A percentile compares a stretch with the other conserved stretches of the same genome.
These are phyloP conservation scores for Pholis gunnellus DNA, from an alignment of 2,113 vertebrate genomes.

Conservation along the genomic window DNA sequence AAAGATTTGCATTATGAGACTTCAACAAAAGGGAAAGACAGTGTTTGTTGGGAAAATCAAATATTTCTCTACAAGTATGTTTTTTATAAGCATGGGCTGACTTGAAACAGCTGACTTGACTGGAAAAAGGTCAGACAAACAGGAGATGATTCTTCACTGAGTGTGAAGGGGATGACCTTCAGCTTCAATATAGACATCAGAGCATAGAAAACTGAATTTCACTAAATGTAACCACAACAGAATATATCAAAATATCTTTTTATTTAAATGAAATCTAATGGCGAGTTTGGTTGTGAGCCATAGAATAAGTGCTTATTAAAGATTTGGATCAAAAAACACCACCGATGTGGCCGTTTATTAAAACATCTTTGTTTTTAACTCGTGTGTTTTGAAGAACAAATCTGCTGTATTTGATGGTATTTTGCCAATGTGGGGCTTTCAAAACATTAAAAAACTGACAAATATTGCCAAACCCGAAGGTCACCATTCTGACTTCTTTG, in stretches of 20 bases:
- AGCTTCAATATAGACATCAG: slow-evolving; percentile 6
- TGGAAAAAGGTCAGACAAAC: neutral
- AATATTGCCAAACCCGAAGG: neutral
- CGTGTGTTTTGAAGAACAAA: neutral
- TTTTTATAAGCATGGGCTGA: neutral
- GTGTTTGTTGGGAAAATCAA: neutral
- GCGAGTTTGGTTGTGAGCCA: neutral
- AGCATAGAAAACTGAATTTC: neutral
- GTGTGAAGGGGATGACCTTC: neutral
- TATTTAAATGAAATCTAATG: slow-evolving; percentile 7
- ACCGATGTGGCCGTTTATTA: neutral
- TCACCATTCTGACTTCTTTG: neutral
- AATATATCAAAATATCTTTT: slow-evolving; percentile 5
- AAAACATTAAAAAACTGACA: slow-evolving; percentile 10
- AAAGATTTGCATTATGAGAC: neutral
- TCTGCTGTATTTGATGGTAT: slow-evolving; percentile 3
- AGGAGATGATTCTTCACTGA: neutral
- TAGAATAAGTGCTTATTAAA: neutral
- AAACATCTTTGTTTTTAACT: slow-evolving; percentile 7
- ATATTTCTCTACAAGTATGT: neutral
- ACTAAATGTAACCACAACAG: neutral
- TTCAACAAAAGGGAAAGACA: neutral
- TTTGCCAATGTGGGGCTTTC: slow-evolving; percentile 12
- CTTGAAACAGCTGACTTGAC: neutral
- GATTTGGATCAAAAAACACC: neutral